phyloP scores from a whole-genome alignment of 2,888 invertebrate genomes.

The Meteorus colon region DNA sequence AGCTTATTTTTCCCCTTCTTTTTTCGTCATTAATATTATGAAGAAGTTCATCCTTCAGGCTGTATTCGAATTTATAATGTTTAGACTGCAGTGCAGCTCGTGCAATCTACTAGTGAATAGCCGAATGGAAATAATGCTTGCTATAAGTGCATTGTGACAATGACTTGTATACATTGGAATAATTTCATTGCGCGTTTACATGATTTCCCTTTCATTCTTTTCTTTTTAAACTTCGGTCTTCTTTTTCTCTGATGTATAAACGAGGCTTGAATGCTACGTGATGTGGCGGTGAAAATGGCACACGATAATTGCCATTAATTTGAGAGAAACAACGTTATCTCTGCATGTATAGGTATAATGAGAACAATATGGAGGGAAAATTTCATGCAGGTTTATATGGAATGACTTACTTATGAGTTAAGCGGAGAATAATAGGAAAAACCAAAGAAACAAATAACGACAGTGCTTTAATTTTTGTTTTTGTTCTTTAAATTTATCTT shows the following conservation, averaged over 20 bases:
- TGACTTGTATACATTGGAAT: neutral
- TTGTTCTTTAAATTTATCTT: neutral
- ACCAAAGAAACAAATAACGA: neutral
- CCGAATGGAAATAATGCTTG: neutral
- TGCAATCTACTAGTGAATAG: neutral
- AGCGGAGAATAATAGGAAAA: neutral
- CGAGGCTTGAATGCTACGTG: conserved; percentile 20
- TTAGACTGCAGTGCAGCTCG: neutral
- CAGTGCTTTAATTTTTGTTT: neutral
- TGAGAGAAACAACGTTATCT: neutral
- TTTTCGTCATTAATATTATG: neutral
- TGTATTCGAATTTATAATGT: conserved; percentile 8
- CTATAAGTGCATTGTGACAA: neutral
- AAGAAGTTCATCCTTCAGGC: neutral
- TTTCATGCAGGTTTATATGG: neutral
- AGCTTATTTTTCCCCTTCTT: neutral
- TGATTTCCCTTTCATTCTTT: neutral
- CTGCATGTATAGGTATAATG: neutral
- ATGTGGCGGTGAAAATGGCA: conserved; percentile 12
- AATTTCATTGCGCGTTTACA: neutral
- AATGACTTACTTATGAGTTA: neutral
- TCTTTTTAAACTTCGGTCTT: neutral
- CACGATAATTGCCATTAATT: conserved; percentile 33
- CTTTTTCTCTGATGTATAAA: conserved; percentile 13
- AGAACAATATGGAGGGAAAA: neutral